Evolutionary conservation across 2,113 vertebrate genomes (phyloP), one percentile per base, ranked within the genome.

Genomic region (Pardalotus punctatus): DNA sequence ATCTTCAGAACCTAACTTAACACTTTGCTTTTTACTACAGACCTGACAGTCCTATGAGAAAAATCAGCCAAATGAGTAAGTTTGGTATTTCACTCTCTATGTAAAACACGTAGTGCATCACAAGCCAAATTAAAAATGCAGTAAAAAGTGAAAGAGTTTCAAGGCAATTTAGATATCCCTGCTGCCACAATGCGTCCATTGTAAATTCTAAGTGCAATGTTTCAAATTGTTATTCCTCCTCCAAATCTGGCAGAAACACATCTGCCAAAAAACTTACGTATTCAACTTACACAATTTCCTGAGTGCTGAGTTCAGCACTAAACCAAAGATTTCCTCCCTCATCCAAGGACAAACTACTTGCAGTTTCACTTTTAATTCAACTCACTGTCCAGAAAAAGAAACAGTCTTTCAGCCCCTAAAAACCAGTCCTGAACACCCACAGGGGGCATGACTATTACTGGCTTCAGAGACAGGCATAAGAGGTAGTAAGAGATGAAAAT

Each of bases 401-500:
- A 47, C 27, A 56, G 24, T 71, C 38, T 94, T 86, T 86, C 9
- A 27, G 10, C 54, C 38, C 33, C 25, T 86, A 58, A 80, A 80
- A 86, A 88, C 22, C 9, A 47, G 57, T 25, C 51, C 51, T 81
- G 67, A 77, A 33, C 48, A 74, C 25, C 38, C 20, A 2, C n/a
- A 53, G 56, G 56, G 54, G 47, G 17, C 16, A 23, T 28, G 79
- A 78, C 92, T 86, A 78, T 88, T 91, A 84, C 33, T 71, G 90
- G 85, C 64, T 86, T 88, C 36, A 60, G 76, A 92, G 47, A n/a
- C 31, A 91, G 47, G 54, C 11, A 12, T 73, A 74, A 86, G 91
- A 91, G 17, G 64, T 48, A 56, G 77, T 56, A 74, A 91, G 93
- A 76, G 82, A 92, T 23, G 64, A 66, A 94, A 96, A 95, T 92